phyloP scores from a whole-genome alignment of 2,797 vertebrate species.

The Threskiornis aethiopicus region DNA sequence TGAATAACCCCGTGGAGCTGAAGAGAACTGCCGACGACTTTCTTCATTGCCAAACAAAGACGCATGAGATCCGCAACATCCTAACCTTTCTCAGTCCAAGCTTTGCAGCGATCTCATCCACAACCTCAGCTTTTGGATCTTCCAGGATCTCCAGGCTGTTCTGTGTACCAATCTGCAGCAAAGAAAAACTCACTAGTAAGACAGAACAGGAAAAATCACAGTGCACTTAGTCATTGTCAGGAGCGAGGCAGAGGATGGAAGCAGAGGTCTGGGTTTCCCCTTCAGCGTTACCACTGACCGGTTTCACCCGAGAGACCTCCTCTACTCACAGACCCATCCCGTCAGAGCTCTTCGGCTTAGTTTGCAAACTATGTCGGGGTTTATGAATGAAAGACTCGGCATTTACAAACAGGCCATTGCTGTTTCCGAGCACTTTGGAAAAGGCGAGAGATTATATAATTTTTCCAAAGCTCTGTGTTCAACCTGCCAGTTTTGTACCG shows the following conservation, averaged over 20 bases:
- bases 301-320: neutral
- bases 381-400: neutral
- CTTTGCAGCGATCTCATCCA: slow-evolving; percentile 95
- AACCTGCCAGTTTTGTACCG: neutral
- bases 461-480: neutral
- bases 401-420: neutral
- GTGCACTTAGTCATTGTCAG: neutral
- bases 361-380: neutral
- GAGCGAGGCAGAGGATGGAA: neutral
- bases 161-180: slow-evolving; percentile 87
- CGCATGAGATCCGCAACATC: fast-evolving
- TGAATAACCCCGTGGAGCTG: neutral
- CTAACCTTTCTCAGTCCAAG: slow-evolving; percentile 92
- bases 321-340: neutral
- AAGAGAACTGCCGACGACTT: neutral
- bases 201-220: neutral
- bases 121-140: slow-evolving; percentile 92
- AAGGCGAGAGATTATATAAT: neutral
- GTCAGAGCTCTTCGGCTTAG: neutral
- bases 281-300: fast-evolving
- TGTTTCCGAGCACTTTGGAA: neutral
- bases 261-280: neutral
- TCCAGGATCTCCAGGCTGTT: slow-evolving; percentile 96
- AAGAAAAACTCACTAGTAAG: neutral
- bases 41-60: neutral